Percentiles rank a stretch among this genome's conserved stretches.
Evolutionary conservation across 1,140 invertebrate genomes (phyloP).

Genomic region (Bombus ignitus): DNA sequence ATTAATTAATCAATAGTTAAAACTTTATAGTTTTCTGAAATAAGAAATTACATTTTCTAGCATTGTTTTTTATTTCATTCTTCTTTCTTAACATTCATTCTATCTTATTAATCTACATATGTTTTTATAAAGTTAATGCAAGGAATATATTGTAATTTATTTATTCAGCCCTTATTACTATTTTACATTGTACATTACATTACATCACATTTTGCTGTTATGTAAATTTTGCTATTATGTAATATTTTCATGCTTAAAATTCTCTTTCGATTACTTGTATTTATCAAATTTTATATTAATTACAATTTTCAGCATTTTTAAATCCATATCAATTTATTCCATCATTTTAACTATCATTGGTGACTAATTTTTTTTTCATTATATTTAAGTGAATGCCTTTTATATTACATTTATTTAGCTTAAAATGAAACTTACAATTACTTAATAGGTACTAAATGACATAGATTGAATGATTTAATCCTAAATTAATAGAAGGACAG

Average conservation of each 20-base stretch:
- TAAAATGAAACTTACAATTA: neutral
- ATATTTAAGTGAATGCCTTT: neutral
- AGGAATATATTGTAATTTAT: neutral
- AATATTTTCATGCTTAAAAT: neutral
- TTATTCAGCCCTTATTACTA: neutral
- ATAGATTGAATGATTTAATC: neutral
- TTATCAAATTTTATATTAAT: neutral
- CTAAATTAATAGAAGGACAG: neutral
- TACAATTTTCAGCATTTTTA: neutral
- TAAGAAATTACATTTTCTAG: neutral
- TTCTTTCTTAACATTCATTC: neutral
- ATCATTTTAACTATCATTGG: neutral
- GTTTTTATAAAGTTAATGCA: neutral
- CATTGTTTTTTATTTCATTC: neutral
- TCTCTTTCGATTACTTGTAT: neutral
- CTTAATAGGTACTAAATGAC: neutral
- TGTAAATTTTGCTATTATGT: too few species aligned
- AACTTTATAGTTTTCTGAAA: neutral
- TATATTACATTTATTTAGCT: neutral
- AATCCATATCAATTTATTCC: neutral
- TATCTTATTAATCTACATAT: neutral
- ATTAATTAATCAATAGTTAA: neutral
- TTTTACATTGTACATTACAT: neutral
- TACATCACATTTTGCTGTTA: neutral
- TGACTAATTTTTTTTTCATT: neutral